Base-by-base conservation (phyloP, 2,888 invertebrate genomes). In the Thymelicus acteon region DNA sequence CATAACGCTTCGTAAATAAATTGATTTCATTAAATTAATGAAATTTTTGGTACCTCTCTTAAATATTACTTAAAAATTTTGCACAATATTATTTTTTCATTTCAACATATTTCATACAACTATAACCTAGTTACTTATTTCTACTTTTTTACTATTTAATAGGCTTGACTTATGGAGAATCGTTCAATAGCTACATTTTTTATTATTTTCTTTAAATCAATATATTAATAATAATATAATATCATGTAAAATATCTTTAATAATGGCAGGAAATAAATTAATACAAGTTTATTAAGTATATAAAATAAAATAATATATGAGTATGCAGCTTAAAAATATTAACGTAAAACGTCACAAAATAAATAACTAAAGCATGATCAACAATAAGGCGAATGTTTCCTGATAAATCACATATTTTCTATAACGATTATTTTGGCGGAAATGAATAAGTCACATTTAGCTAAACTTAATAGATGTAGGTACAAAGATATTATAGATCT, bases 361-460 rank as follows among this genome's bases (percentile, higher is more conserved):
- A 44, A 44, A 10, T 44, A 44, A 4, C 12, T 44, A 10, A 44
- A 44, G 12, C 44, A 12, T 44, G 7, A 44, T 12, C 12, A 12
- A 10, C 44, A 12, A 44, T 44, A 12, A 10, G 12, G 44, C 8
- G 10, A 19, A 15, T 52, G 13, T 52, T 15, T 52, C 15, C 7
- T 12, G 12, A 12, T 12, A 52, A 52, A n/a, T 52, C 49, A 15
- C 15, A 13, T 57, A 31, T 57, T 37, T 58, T 39, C 2, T 48
- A 44, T 60, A 62, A 15, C 60, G 72, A 74, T 68, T 74, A 75
- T 71, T 72, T 74, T 72, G 70, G 72, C 71, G 54, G 68, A 73
- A 69, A 69, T 72, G 54, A 76, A 72, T 70, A 65, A 74, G 70
- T 72, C 71, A 72, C 54, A 72, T 63, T 61, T 19, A 68, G 15